phyloP scores from a whole-genome alignment of 2,888 invertebrate genomes.

The Sisyra nigra region DNA sequence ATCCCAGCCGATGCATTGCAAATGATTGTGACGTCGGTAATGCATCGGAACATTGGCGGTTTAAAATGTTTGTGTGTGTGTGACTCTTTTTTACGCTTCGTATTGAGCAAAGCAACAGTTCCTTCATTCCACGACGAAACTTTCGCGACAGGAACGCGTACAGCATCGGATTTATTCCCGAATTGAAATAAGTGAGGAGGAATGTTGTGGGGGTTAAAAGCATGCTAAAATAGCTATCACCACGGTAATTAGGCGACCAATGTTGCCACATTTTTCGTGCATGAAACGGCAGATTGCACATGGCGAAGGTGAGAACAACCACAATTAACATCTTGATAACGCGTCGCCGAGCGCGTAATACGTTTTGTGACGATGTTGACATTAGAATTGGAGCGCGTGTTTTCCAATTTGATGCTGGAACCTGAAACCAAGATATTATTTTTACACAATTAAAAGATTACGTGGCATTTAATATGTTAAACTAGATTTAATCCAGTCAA shows the following conservation, averaged over 20 bases:
- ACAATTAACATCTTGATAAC: conserved; percentile 82
- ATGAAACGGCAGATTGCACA: conserved; percentile 83
- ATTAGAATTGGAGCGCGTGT: conserved; percentile 1
- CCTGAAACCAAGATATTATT: too few species aligned
- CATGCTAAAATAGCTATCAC: conserved; percentile 57
- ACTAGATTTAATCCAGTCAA: too few species aligned
- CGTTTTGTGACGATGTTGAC: conserved; percentile 50
- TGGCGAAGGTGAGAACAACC: conserved; percentile 73
- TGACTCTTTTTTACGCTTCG: conserved; percentile 18
- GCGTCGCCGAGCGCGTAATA: conserved; percentile 61
- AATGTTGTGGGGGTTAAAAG: conserved; percentile 73
- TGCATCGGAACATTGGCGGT: not conserved
- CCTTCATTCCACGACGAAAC: conserved; percentile 63
- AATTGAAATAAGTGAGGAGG: conserved; percentile 77
- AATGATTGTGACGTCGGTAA: conserved; percentile 5
- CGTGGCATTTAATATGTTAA: conserved; percentile 12
- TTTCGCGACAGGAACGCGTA: conserved; percentile 70
- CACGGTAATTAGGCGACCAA: conserved; percentile 46
- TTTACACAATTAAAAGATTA: too few species aligned
- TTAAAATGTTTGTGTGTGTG: conserved; percentile 10
- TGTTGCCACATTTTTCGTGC: conserved; percentile 78
- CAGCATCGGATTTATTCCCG: conserved; percentile 72
- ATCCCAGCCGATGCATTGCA: conserved; percentile 2
- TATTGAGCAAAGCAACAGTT: conserved; percentile 49
- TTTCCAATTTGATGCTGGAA: conserved; percentile 13